phyloP scores from a whole-genome alignment of 2,797 vertebrate species.

The Tokudaia tokunoshimensis region DNA sequence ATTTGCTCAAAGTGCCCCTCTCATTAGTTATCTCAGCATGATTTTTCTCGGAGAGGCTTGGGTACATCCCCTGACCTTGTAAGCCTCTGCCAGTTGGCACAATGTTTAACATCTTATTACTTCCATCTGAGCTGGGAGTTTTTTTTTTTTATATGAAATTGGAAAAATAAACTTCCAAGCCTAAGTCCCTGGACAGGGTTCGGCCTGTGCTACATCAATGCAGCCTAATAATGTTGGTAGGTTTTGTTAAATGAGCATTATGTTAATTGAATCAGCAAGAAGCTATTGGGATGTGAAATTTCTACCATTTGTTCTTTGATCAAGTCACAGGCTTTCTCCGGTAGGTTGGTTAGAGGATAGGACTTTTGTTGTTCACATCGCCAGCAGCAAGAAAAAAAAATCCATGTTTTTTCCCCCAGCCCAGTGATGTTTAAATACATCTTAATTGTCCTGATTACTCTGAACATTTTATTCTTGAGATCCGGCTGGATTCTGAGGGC shows the following conservation, averaged over 20 bases:
- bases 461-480: constrained; percentile 67
- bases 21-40: fast-evolving
- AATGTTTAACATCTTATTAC: neutral
- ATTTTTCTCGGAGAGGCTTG: fast-evolving
- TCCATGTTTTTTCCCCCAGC: constrained; percentile 39
- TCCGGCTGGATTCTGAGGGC: constrained; percentile 54
- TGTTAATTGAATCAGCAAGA: constrained; percentile 76
- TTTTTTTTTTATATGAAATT: neutral
- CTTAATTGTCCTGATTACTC: constrained; percentile 81
- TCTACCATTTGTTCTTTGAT: constrained; percentile 80
- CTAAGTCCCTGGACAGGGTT: neutral
- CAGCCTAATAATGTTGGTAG: constrained; percentile 37
- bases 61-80: too few species aligned
- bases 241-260: constrained; percentile 55
- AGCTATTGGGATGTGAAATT: constrained; percentile 74
- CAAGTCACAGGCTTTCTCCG: constrained; percentile 55
- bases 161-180: neutral
- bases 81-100: neutral
- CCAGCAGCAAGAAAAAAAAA: constrained; percentile 82
- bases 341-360: constrained; percentile 67
- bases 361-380: constrained; percentile 70
- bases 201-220: neutral
- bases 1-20: neutral
- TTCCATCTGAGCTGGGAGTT: neutral
- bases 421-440: constrained; percentile 63